A percentile compares a stretch with the other conserved stretches of the same genome.
phyloP scores from a whole-genome alignment of 2,888 invertebrate genomes.

The Oasisia sp. region DNA sequence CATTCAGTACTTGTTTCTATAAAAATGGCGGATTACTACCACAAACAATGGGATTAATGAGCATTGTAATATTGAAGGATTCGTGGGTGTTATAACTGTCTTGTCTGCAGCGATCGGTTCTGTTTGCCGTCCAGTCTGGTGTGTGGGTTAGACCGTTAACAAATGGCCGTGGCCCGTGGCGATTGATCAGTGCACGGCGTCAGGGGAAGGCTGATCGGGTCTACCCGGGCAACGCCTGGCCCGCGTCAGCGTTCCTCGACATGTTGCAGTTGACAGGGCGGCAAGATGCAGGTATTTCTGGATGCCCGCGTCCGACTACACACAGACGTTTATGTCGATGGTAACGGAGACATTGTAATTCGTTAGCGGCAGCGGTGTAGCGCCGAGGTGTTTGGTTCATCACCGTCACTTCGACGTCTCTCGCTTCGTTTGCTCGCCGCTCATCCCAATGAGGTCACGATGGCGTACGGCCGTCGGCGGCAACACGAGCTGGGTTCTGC shows the following conservation, averaged over 20 bases:
- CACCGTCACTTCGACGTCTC: not conserved
- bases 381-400: not conserved
- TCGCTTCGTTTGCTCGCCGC: not conserved
- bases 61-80: not conserved
- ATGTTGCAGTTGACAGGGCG: not conserved
- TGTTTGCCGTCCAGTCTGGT: not conserved
- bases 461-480: not conserved
- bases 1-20: not conserved
- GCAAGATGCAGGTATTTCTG: not conserved
- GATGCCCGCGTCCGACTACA: not conserved
- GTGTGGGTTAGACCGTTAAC: not conserved
- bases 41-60: not conserved
- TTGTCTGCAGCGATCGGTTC: too few species aligned
- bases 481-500: not conserved
- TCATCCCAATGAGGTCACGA: not conserved
- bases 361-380: not conserved
- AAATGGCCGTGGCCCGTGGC: not conserved
- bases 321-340: not conserved
- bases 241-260: not conserved
- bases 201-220: not conserved
- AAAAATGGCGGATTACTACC: not conserved
- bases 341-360: not conserved
- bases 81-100: not conserved
- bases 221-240: not conserved
- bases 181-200: not conserved